Base-by-base conservation (phyloP, 2,113 vertebrate species). In the Gobius niger region DNA sequence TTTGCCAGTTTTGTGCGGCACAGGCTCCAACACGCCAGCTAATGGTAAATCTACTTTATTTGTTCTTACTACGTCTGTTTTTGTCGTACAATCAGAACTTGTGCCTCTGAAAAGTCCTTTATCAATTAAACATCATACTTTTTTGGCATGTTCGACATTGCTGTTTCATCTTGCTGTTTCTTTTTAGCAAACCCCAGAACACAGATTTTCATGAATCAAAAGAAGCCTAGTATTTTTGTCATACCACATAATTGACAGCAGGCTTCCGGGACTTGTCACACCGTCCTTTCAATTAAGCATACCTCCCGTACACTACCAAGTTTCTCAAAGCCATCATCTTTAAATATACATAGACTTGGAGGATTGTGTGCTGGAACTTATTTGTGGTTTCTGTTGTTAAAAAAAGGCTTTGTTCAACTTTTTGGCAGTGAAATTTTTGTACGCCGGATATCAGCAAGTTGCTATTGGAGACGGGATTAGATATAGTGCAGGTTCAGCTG, bases 1-100 rank as follows among this genome's bases (percentile, higher is more conserved):
- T n/a, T 46, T 47, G 13, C 19, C 70, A 14, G 42, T 75, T n/a
- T 40, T 68, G 73, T 68, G 72, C 68, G 72, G 82, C 77, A 9
- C 7, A 18, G 71, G 67, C 74, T 65, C 82, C 15, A 44, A 67
- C 64, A 54, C 11, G 63, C 50, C 46, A 40, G 9, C 0, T 47
- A 15, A 76, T 84, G 61, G 50, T 54, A 78, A 78, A 82, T 75
- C 75, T 57, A 64, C 68, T 47, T 59, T 75, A 44, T 56, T 76
- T 44, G 57, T n/a, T 60, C 40, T 10, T 60, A 42, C 12, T 54
- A 57, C 74, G 63, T 66, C 9, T 49, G 9, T 69, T 63, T 24
- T 34, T 72, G 44, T 83, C 72, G 34, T 67, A 44, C 52, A 7
- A 46, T 24, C 24, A 12, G 12, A 54, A 7, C 8, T 10, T 9